Base-by-base conservation (phyloP, 2,113 vertebrate genomes). In the Gallinago jamesoni region DNA sequence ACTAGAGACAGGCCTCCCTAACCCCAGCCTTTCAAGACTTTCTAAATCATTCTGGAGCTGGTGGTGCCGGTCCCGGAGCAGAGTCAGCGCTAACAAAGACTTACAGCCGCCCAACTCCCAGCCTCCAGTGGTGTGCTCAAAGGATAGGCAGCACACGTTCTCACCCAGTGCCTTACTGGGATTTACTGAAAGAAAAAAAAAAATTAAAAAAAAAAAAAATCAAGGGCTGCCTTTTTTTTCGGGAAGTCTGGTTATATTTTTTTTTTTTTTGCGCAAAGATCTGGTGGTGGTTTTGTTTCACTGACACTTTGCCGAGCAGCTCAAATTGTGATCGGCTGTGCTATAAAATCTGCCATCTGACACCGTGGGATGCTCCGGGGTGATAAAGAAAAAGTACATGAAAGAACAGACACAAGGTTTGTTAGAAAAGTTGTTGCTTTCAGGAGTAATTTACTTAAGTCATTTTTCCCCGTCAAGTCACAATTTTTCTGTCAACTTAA, bases 1-100 rank as follows among this genome's bases (percentile, higher is more conserved):
- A 83, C 77, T 25, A 75, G 85, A 89, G 85, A 70, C 62, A 79
- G 50, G 56, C 18, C 60, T 62, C 45, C 1, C 1, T 62, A 94
- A 87, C 70, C 21, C 18, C 33, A 88, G n/a, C 62, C 75, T 95
- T 90, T 94, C 74, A 83, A 70, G 75, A 90, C 85, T 86, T 93
- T 67, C 88, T 96, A 96, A 88, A 96, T 93, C 94, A 90, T 35
- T 52, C 43, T 3, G 30, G 59, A 31, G 55, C 55, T 81, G 67
- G 48, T 5, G 10, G 24, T 62, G 57, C 3, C 0, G 22, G 25
- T 82, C 52, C 73, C 0, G 0, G 73, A 55, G 33, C 24, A 30
- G 33, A 91, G 14, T 24, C 47, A 67, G 56, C 2, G 3, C 21
- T 83, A 74, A 55, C 55, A 73, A 69, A 88, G 72, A 78, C 75